Conservation (phyloP, 2,113 vertebrate species). For the Rhinogobius similis region DNA sequence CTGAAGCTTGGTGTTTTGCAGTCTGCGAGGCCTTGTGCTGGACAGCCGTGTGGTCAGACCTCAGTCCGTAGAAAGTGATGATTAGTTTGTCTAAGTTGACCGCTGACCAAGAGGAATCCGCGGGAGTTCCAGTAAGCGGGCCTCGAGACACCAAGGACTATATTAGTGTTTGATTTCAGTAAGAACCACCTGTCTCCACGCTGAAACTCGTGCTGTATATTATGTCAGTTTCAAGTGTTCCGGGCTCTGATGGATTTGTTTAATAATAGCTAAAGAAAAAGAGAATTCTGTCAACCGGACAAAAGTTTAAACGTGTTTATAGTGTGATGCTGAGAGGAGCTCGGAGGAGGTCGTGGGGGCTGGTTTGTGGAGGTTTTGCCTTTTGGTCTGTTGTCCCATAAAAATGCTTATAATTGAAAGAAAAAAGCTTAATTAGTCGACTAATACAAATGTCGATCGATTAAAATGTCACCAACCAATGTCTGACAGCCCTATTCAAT, state of each 20-base stretch:
- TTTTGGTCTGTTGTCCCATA: no score
- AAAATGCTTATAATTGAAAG: no score
- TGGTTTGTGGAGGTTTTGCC: no score
- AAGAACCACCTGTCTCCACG: conserved; percentile 37
- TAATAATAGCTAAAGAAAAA: background rate
- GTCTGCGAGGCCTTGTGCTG: conserved; percentile 58
- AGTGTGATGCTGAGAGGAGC: no score
- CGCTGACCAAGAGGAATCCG: conserved; percentile 65
- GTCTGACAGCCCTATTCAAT: no score
- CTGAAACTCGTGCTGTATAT: conserved; percentile 8
- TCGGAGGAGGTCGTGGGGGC: no score
- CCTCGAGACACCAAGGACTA: conserved; percentile 54
- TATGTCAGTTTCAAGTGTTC: conserved; percentile 17
- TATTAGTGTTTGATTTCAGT: conserved; percentile 59
- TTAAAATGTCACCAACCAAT: no score
- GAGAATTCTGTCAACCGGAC: no score
- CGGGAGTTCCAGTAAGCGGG: conserved; percentile 72
- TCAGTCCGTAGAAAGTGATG: conserved; percentile 62
- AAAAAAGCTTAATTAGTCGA: no score
- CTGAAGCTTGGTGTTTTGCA: conserved; percentile 42
- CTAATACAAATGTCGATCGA: no score
- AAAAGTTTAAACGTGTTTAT: no score
- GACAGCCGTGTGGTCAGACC: conserved; percentile 58
- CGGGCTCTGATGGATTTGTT: background rate
- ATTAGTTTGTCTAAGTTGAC: conserved; percentile 72